Percentiles rank a stretch among this genome's conserved stretches.
Conservation (phyloP, 2,113 vertebrate genomes). For the Oenanthe oenanthe region DNA sequence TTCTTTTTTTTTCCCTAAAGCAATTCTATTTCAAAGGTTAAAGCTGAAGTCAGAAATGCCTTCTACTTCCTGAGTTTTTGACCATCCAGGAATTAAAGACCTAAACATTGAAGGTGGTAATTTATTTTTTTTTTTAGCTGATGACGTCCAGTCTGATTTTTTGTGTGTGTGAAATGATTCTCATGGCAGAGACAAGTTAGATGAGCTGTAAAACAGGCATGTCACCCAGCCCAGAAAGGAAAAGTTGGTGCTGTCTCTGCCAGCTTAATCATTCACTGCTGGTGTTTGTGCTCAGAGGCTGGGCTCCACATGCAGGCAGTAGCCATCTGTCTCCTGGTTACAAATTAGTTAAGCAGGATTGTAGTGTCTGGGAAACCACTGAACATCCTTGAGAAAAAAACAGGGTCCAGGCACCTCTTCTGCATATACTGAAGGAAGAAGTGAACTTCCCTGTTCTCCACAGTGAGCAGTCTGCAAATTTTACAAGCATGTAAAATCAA, state of each 20-base stretch:
- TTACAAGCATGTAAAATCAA: neutral
- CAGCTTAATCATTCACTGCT: slow-evolving; percentile 28
- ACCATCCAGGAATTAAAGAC: neutral
- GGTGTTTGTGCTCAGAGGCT: slow-evolving; percentile 22
- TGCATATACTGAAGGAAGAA: neutral
- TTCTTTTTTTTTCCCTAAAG: neutral
- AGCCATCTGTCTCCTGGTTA: slow-evolving; percentile 62
- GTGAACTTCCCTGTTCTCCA: neutral
- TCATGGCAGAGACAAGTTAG: neutral
- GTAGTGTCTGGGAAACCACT: slow-evolving; percentile 32
- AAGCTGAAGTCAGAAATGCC: slow-evolving; percentile 9
- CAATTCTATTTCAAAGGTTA: slow-evolving; percentile 25
- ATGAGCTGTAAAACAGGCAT: neutral
- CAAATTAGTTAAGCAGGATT: slow-evolving; percentile 63
- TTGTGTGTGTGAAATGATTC: neutral
- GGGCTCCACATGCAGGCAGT: neutral
- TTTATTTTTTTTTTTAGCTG: neutral
- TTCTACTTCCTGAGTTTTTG: neutral
- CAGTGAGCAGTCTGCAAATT: neutral
- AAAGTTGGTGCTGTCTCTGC: neutral
- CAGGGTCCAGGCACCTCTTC: neutral
- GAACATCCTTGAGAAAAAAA: slow-evolving; percentile 13
- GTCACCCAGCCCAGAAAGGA: slow-evolving; percentile 12
- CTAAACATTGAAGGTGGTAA: neutral
- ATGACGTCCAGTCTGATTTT: neutral